Evolutionary conservation across 2,888 invertebrate genomes (phyloP).

Genomic region (Pelosia muscerda): DNA sequence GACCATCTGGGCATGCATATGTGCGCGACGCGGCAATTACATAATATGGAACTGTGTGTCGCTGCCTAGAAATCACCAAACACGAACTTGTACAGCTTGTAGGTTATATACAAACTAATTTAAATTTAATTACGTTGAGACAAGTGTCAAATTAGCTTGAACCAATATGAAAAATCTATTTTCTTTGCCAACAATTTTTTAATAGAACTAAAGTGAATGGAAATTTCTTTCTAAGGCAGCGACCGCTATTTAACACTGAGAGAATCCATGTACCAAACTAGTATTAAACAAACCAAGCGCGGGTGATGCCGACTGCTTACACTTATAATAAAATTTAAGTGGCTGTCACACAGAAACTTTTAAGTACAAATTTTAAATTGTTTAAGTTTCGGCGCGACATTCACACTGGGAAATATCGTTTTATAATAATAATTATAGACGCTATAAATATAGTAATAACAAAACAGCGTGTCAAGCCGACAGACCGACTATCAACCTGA

Average conservation of each 20-base stretch:
- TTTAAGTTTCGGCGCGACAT: conserved; percentile 7
- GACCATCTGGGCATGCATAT: conserved; percentile 77
- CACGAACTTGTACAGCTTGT: background rate
- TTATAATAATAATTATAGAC: conserved; percentile 20
- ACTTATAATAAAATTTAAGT: conserved; percentile 23
- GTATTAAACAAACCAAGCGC: conserved; percentile 48
- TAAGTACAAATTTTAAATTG: background rate
- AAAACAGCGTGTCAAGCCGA: conserved; percentile 45
- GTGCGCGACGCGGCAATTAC: conserved; percentile 36
- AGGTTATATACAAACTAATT: background rate
- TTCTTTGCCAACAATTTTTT: background rate
- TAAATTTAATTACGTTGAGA: background rate
- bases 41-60: conserved; percentile 20
- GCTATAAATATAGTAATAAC: conserved; percentile 39
- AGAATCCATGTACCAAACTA: conserved; percentile 20
- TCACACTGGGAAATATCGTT: conserved; percentile 35
- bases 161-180: background rate
- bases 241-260: conserved; percentile 18
- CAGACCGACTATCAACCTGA: conserved; percentile 41
- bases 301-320: conserved; percentile 45
- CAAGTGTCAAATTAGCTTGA: background rate
- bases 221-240: conserved; percentile 23
- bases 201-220: background rate
- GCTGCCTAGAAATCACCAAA: conserved; percentile 10
- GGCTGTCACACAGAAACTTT: conserved; percentile 3